Evolutionary conservation across 2,797 vertebrate species (phyloP).

Genomic region (Anguilla pacifica): DNA sequence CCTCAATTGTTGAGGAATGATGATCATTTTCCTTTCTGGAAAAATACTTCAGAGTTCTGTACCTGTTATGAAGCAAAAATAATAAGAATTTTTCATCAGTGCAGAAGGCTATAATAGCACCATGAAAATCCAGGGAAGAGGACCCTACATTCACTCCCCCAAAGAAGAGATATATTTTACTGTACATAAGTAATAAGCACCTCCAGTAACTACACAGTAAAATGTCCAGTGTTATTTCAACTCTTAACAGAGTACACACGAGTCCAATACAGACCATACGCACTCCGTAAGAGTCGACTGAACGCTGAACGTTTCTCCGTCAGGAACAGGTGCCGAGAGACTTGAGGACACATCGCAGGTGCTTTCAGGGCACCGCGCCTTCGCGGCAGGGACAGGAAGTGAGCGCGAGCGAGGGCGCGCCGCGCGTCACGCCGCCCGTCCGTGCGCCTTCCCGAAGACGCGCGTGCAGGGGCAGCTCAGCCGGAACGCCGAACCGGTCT

Average conservation of each 20-base stretch:
- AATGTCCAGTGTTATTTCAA: too few species aligned
- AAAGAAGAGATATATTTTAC: not conserved
- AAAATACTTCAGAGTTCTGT: conserved; percentile 54
- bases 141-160: not conserved
- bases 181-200: not conserved
- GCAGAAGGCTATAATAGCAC: conserved; percentile 29
- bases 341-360: not conserved
- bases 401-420: conserved; percentile 1
- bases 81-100: conserved; percentile 25
- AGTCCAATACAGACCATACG: too few species aligned
- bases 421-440: too few species aligned
- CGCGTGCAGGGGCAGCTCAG: conserved; percentile 38
- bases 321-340: not conserved
- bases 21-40: conserved; percentile 64
- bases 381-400: not conserved
- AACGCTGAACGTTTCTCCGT: too few species aligned
- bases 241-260: too few species aligned
- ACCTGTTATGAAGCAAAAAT: conserved; percentile 50
- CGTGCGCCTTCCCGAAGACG: too few species aligned
- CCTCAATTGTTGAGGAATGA: conserved; percentile 54
- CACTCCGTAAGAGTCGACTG: too few species aligned
- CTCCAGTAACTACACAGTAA: not conserved
- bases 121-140: not conserved
- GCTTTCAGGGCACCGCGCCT: not conserved
- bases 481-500: conserved; percentile 32